A percentile compares a stretch with the other conserved stretches of the same genome.
Evolutionary conservation across 2,113 vertebrate species (phyloP).

Genomic region (Cepphus grylle): DNA sequence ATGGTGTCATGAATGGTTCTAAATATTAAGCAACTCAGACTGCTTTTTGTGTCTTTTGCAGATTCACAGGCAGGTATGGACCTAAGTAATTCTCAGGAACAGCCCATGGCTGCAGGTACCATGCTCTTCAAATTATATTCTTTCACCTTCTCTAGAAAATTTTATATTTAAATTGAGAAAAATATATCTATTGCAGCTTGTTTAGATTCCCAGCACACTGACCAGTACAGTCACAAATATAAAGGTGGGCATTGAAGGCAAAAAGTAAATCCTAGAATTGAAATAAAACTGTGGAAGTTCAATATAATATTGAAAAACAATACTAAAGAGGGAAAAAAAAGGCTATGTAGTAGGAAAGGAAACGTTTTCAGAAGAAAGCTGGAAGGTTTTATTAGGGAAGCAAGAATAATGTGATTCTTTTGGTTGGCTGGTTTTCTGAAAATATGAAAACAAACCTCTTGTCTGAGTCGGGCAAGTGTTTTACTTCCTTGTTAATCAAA

Average conservation of each 20-base stretch:
- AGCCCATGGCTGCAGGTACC: conserved; percentile 68
- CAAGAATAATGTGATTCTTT: conserved; percentile 2
- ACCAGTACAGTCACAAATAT: not conserved
- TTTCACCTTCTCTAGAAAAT: not conserved
- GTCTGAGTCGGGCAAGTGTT: not conserved
- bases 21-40: not conserved
- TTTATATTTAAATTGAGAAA: not conserved
- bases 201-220: not conserved
- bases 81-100: conserved; percentile 70
- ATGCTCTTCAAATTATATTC: not conserved
- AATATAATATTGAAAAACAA: not conserved
- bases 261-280: not conserved
- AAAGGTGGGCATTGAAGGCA: not conserved
- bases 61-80: conserved; percentile 66
- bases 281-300: not conserved
- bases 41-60: conserved; percentile 52
- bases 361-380: not conserved
- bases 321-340: not conserved
- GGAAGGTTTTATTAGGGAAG: conserved; percentile 2
- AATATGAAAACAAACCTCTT: not conserved
- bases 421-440: not conserved
- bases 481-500: not conserved
- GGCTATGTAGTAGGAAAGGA: not conserved
- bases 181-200: not conserved
- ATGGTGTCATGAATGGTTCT: not conserved